Evolutionary conservation across 2,888 invertebrate genomes (phyloP).

Genomic region (Hemistola chrysoprasaria): DNA sequence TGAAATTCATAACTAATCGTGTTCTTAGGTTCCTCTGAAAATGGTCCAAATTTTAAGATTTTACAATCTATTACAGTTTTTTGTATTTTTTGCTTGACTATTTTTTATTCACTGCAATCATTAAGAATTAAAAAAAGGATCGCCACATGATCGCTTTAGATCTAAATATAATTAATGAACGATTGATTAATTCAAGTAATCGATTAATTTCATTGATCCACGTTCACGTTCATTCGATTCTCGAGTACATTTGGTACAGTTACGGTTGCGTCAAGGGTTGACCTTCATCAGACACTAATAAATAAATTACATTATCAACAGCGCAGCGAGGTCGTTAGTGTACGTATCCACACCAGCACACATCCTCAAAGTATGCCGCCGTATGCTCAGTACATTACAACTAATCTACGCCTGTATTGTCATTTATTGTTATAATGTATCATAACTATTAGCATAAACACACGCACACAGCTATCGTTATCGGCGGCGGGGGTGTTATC

Average conservation of each 20-base stretch:
- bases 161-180: too few relatives aligned
- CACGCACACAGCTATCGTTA: conserved; percentile 41
- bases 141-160: too few relatives aligned
- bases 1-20: too few relatives aligned
- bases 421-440: conserved; percentile 2
- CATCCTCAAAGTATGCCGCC: conserved; percentile 30
- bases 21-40: too few relatives aligned
- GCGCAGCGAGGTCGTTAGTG: conserved; percentile 33
- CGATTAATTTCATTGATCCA: conserved; percentile 16
- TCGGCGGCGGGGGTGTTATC: conserved; percentile 70
- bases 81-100: too few relatives aligned
- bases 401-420: conserved; percentile 14
- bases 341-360: conserved; percentile 28
- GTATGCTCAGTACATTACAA: conserved; percentile 17
- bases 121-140: too few relatives aligned
- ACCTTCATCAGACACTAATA: conserved; percentile 31
- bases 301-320: conserved; percentile 42
- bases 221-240: conserved; percentile 15
- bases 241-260: conserved; percentile 21
- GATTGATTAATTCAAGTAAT: not conserved
- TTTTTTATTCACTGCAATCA: too few relatives aligned
- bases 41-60: too few relatives aligned
- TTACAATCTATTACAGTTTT: too few relatives aligned
- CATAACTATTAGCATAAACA: conserved; percentile 37
- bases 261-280: conserved; percentile 22